Conservation (phyloP, 2,797 vertebrate species). For the Betta splendens region DNA sequence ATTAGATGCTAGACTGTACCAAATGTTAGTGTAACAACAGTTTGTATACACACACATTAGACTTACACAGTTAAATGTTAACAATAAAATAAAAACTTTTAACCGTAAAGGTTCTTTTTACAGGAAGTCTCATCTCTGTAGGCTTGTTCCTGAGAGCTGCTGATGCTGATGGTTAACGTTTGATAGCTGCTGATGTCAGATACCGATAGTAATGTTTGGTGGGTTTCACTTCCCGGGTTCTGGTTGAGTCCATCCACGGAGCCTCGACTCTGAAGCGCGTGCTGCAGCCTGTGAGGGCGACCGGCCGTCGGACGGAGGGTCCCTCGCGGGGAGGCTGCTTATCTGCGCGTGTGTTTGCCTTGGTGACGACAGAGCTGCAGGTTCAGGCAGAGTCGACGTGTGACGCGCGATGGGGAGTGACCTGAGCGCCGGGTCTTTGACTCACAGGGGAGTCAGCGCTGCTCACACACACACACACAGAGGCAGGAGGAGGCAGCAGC, state of each 20-base stretch:
- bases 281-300: not conserved
- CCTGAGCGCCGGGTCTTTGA: conserved; percentile 47
- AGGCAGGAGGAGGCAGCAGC: conserved; percentile 9
- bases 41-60: no score
- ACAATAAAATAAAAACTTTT: no score
- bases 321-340: conserved; percentile 33
- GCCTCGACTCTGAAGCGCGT: no score
- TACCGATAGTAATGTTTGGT: not conserved
- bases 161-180: conserved; percentile 22
- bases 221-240: not conserved
- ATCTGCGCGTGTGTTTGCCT: conserved; percentile 27
- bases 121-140: not conserved
- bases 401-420: conserved; percentile 52
- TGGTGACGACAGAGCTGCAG: conserved; percentile 54
- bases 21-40: no score
- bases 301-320: conserved; percentile 15
- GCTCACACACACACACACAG: not conserved
- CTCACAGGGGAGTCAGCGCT: conserved; percentile 14
- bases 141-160: conserved; percentile 5
- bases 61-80: no score
- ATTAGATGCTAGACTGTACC: no score
- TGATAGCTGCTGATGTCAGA: conserved; percentile 9
- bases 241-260: not conserved
- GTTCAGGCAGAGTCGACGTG: conserved; percentile 52
- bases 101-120: no score